Evolutionary conservation across 2,888 invertebrate genomes (phyloP).

Genomic region (Phyllotreta striolata): DNA sequence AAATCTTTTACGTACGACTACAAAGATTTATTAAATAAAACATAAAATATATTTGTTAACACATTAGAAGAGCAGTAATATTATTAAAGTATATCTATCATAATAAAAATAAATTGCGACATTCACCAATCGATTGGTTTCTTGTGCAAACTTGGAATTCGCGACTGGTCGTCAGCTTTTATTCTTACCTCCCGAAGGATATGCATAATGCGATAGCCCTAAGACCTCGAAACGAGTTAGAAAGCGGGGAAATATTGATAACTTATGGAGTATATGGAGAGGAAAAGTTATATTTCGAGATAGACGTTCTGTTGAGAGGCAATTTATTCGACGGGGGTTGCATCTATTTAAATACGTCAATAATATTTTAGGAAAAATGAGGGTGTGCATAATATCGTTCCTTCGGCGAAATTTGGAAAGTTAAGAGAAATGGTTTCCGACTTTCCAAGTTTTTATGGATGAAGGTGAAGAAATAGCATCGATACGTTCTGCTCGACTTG

Average conservation of each 20-base stretch:
- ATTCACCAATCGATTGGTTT: background rate
- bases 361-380: constrained; percentile 31
- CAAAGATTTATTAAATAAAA: no score
- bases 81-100: no score
- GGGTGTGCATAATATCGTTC: constrained; percentile 16
- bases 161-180: background rate
- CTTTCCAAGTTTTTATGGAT: constrained; percentile 17
- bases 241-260: constrained; percentile 40
- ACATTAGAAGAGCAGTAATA: no score
- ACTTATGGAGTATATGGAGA: constrained; percentile 41
- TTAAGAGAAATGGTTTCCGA: constrained; percentile 23
- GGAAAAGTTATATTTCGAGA: constrained; percentile 40
- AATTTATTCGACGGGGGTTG: constrained; percentile 34
- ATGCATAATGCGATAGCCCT: constrained; percentile 39
- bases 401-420: constrained; percentile 22
- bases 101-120: no score
- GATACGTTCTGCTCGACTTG: background rate
- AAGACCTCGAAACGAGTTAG: constrained; percentile 33
- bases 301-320: constrained; percentile 28
- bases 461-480: background rate
- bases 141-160: background rate
- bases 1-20: no score
- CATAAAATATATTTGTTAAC: no score
- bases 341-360: constrained; percentile 31
- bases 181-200: constrained; percentile 29